These are phyloP conservation scores for Anhinga anhinga DNA, from an alignment of 2,113 vertebrate species.

Conservation along the genomic window DNA sequence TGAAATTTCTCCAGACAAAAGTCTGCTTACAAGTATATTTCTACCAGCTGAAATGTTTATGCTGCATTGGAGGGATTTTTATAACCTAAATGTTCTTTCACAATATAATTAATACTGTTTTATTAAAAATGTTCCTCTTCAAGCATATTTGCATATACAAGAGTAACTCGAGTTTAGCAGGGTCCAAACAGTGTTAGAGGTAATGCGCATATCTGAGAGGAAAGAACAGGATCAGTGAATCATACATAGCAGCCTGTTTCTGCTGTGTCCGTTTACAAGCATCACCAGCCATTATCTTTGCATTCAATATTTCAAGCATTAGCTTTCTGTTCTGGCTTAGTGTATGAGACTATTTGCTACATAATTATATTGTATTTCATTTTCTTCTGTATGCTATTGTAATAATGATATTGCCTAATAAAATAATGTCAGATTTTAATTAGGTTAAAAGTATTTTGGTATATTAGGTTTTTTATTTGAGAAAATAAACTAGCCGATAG, in stretches of 20 bases:
- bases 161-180: background rate
- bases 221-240: background rate
- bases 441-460: slow-evolving; percentile 47
- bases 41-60: background rate
- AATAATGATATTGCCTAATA: slow-evolving; percentile 44
- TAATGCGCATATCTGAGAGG: background rate
- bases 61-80: background rate
- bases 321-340: slow-evolving; percentile 33
- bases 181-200: background rate
- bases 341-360: slow-evolving; percentile 6
- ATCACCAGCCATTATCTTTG: slow-evolving; percentile 2
- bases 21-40: background rate
- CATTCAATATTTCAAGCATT: slow-evolving; percentile 36
- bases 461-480: background rate
- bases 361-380: slow-evolving; percentile 53
- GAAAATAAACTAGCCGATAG: slow-evolving; percentile 16
- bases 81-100: background rate
- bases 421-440: slow-evolving; percentile 63
- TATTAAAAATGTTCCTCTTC: slow-evolving; percentile 2
- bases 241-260: background rate
- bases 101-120: background rate
- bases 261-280: background rate
- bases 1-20: background rate
- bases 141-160: background rate
- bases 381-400: slow-evolving; percentile 34